Base-by-base conservation (phyloP, 2,113 vertebrate species). In the Elachura formosa region DNA sequence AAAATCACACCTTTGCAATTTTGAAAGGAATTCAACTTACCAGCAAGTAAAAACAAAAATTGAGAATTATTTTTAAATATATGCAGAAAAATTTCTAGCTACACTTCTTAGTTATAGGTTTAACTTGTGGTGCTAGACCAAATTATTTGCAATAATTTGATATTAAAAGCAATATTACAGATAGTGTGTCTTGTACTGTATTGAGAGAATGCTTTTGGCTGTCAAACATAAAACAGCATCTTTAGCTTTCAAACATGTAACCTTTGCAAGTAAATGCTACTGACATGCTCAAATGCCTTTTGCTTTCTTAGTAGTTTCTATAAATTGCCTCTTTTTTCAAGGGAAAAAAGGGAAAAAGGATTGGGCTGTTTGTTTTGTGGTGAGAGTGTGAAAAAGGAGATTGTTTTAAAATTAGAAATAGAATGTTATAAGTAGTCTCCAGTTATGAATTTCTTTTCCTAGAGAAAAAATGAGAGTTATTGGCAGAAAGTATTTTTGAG, bases 401-500 rank as follows among this genome's bases (percentile, higher is more conserved):
- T 87, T 83, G 69, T 73, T 96, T 85, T 90, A 90, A 90, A 94
- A 93, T 90, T 83, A 96, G 95, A 79, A 89, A 29, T 84, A 93
- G 69, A 91, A 79, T 90, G 69, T 54, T 89, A 7, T 48, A 93
- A 87, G 74, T 76, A 89, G 54, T 69, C 71, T 66, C 38, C 46
- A 55, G 77, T 93, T 93, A 62, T 28, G 63, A 74, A 58, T 95
- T 91, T 91, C 67, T 87, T 72, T 77, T 91, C 43, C 67, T 77
- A 51, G 72, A 80, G 79, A 66, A 92, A 93, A 95, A 94, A 86
- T 34, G 51, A 80, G 67, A 80, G 33, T 54, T 86, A 77, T 67
- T 71, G 68, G 72, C 86, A 83, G 86, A 94, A 95, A 96, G 24
- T 86, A 81, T 93, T 90, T 87, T 89, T 80, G 73, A 64, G 29